These are phyloP conservation scores for Neelides folsomi DNA, from an alignment of 2,888 invertebrate species.

Conservation along the genomic window DNA sequence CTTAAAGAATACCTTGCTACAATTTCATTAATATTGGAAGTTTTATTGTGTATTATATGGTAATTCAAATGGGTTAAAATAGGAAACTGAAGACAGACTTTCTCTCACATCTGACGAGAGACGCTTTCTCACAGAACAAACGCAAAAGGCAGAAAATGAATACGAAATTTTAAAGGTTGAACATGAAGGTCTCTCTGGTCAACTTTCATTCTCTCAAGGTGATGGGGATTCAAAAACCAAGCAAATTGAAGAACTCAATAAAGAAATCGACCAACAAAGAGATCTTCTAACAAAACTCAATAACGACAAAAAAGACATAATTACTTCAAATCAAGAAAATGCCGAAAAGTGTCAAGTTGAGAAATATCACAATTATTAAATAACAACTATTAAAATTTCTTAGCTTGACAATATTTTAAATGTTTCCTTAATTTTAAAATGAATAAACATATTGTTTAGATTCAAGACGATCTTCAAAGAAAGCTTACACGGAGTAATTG, in stretches of 20 bases:
- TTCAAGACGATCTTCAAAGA: constrained; percentile 98
- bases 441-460: constrained; percentile 38
- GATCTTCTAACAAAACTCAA: constrained; percentile 98
- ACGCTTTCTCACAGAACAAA: constrained; percentile 81
- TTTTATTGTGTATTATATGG: too few species aligned
- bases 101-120: constrained; percentile 95
- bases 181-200: constrained; percentile 87
- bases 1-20: too few species aligned
- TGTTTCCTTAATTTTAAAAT: neutral
- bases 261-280: constrained; percentile 99
- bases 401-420: neutral
- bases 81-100: constrained; percentile 95
- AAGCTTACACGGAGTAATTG: constrained; percentile 99
- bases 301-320: constrained; percentile 97
- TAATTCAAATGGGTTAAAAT: too few species aligned
- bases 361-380: too few species aligned
- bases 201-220: constrained; percentile 85
- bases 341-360: constrained; percentile 68
- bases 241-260: constrained; percentile 95
- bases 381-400: neutral
- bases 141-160: constrained; percentile 96
- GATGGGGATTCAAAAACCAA: constrained; percentile 98
- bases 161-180: constrained; percentile 90
- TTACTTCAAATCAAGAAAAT: constrained; percentile 85
- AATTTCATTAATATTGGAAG: too few species aligned